Conservation (phyloP, 2,113 vertebrate species). For the Hippocampus abdominalis region DNA sequence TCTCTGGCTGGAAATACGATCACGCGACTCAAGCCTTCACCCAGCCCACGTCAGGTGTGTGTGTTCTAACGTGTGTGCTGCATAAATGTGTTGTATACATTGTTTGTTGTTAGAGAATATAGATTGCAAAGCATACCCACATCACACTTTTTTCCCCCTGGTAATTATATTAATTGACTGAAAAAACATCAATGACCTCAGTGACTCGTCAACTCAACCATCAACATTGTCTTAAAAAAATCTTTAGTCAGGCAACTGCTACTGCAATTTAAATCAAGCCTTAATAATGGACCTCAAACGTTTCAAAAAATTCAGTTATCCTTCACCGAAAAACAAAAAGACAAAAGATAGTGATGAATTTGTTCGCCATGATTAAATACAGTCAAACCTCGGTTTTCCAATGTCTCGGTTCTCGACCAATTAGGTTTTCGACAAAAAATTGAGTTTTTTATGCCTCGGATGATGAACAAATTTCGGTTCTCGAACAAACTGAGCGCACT, state of each 20-base stretch:
- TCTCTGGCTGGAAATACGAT: no score
- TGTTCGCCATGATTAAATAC: background rate
- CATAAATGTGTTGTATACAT: no score
- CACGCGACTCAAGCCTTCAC: no score
- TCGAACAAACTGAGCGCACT: no score
- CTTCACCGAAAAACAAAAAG: background rate
- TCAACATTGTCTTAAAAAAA: background rate
- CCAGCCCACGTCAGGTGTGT: no score
- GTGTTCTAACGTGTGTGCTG: background rate
- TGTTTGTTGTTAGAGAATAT: background rate
- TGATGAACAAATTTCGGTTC: no score
- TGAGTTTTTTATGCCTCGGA: no score
- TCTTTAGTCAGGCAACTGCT: background rate
- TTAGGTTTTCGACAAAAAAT: no score
- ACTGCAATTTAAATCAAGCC: background rate
- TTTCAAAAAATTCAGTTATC: background rate
- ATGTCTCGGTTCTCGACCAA: no score
- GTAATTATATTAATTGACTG: background rate
- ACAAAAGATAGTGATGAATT: background rate
- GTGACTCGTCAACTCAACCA: background rate
- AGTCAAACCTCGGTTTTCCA: no score
- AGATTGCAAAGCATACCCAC: background rate
- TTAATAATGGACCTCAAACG: background rate
- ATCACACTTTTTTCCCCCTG: no score
- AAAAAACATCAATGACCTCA: background rate